These are phyloP conservation scores for Ptilorrhoa leucosticta DNA, from an alignment of 2,113 vertebrate species.

Conservation along the genomic window DNA sequence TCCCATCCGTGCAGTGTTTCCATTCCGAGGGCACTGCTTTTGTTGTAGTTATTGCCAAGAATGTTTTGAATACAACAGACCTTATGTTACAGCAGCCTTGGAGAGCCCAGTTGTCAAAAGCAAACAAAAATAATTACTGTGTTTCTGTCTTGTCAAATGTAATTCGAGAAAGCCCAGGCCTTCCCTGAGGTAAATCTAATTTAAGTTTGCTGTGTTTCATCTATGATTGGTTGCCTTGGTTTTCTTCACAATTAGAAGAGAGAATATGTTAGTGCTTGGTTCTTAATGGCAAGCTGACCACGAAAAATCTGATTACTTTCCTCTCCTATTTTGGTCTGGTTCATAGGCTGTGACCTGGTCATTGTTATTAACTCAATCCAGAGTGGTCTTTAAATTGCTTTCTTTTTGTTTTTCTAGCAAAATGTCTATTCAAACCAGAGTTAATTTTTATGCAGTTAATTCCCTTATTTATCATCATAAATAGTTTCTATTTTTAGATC, in stretches of 20 bases:
- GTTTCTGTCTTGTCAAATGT: conserved; percentile 12
- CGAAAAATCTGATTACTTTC: conserved; percentile 16
- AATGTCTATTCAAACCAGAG: background rate
- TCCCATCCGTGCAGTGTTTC: background rate
- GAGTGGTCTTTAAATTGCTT: background rate
- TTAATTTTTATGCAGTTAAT: background rate
- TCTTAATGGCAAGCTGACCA: background rate
- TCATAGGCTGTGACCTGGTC: conserved; percentile 5
- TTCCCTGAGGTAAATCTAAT: conserved; percentile 48
- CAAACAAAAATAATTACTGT: conserved; percentile 36
- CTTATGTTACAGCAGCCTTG: background rate
- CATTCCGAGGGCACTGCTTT: background rate
- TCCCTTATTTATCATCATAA: conserved; percentile 14
- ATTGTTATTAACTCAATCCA: background rate
- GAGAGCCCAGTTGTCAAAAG: background rate
- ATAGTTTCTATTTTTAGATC: conserved; percentile 6
- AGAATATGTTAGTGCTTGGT: conserved; percentile 9
- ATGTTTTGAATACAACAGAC: background rate
- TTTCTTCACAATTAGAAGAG: conserved; percentile 56
- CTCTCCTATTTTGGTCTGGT: conserved; percentile 38
- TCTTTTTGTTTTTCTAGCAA: conserved; percentile 14
- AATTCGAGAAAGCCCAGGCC: conserved; percentile 31
- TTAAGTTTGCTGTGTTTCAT: conserved; percentile 29
- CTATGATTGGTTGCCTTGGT: conserved; percentile 25
- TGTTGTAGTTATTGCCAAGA: background rate